A percentile compares a stretch with the other conserved stretches of the same genome.
phyloP scores from a whole-genome alignment of 1,140 invertebrate genomes.

The Papilio helenus region DNA sequence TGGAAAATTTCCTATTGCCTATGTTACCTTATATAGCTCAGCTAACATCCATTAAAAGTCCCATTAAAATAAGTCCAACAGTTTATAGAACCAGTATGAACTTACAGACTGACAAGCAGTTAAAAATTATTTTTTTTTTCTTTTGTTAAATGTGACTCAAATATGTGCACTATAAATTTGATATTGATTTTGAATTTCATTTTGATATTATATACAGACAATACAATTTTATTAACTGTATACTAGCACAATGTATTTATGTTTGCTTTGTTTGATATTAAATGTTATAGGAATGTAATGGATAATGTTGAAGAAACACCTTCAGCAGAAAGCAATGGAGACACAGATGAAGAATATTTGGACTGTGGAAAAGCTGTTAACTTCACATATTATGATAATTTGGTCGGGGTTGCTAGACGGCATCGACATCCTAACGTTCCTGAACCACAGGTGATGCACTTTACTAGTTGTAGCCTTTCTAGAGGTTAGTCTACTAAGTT shows the following conservation, averaged over 20 bases:
- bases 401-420: slow-evolving; percentile 91
- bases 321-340: slow-evolving; percentile 65
- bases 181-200: too few species aligned
- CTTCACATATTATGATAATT: slow-evolving; percentile 94
- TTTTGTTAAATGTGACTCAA: too few species aligned
- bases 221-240: too few species aligned
- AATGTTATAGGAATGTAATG: slow-evolving; percentile 50
- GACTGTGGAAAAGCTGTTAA: slow-evolving; percentile 94
- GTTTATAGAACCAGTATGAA: too few species aligned
- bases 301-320: slow-evolving; percentile 67
- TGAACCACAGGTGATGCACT: slow-evolving; percentile 78
- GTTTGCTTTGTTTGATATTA: not conserved
- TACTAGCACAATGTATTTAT: not conserved
- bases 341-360: slow-evolving; percentile 86
- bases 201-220: not conserved
- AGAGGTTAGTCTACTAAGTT: too few species aligned
- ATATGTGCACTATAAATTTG: too few species aligned
- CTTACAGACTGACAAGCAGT: too few species aligned
- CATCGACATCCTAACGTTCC: slow-evolving; percentile 84
- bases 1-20: too few species aligned
- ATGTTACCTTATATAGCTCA: too few species aligned
- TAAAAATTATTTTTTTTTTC: too few species aligned
- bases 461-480: not conserved
- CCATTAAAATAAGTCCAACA: too few species aligned
- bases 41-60: too few species aligned